Base-by-base conservation (phyloP, 2,113 vertebrate species). In the Chascanopsetta lugubris region DNA sequence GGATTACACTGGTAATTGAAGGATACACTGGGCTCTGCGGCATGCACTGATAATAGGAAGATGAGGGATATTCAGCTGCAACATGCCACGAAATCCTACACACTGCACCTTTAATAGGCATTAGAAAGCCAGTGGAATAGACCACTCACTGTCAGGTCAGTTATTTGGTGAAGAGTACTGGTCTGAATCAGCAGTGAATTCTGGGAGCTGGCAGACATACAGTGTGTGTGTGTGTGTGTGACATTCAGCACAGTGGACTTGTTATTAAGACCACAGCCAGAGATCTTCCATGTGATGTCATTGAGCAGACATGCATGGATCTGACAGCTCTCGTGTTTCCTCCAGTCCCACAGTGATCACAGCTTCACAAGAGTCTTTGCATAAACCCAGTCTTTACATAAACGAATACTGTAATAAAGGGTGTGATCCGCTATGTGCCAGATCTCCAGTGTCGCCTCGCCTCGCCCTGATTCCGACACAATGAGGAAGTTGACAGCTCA, bases 401-500 rank as follows among this genome's bases (percentile, higher is more conserved):
- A 3, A 25, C 8, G 3, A 45, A 4, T n/a, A 11, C 21, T 12
- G 21, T 13, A 75, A 11, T 10, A 18, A 56, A 25, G 49, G n/a
- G 61, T 17, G 22, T 9, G 22, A 73, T 34, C 54, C 57, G 18
- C 20, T 29, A 17, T 40, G 50, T 70, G 26, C 18, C 53, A 75
- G 9, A 29, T 48, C 68, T 24, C 36, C n/a, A 17, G 10, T 57
- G 65, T 61, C 60, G 84, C 86, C 90, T 90, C 90, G 85, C 88
- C 90, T 87, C n/a, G n/a, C n/a, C n/a, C n/a, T n/a, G n/a, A 79
- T 71, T 42, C 66, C 38, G 21, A 56, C 75, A 87, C 69, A 75
- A 83, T 45, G 26, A 84, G 84, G 85, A 89, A 88, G 87, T 90
- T 91, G 84, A 87, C 84, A 88, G 77, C 50, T 85, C 64, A 21